Conservation (phyloP, 2,113 vertebrate genomes). For the Bos indicus region DNA sequence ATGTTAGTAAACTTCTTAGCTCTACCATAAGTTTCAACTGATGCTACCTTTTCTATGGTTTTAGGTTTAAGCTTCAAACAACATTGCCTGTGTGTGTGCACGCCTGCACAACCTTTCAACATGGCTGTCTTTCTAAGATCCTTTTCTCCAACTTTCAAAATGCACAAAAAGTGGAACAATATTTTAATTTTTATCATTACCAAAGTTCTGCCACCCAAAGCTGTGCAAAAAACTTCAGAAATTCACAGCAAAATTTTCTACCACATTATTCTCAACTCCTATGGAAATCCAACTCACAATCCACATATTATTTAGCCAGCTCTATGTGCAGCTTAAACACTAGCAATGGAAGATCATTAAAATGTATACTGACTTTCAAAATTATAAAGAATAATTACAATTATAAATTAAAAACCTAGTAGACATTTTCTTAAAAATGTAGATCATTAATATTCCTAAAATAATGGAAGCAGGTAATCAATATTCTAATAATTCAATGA, state of each 20-base stretch:
- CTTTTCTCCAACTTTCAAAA: conserved; percentile 32
- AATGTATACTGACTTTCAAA: neutral
- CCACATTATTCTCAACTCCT: conserved; percentile 23
- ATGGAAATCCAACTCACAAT: conserved; percentile 39
- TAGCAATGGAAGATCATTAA: neutral
- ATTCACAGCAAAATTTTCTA: conserved; percentile 22
- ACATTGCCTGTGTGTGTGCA: neutral
- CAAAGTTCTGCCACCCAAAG: conserved; percentile 3
- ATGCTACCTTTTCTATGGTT: conserved; percentile 23
- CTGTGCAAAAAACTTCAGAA: conserved; percentile 19
- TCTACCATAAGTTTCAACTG: neutral
- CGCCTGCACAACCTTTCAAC: neutral
- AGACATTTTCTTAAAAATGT: conserved; percentile 11
- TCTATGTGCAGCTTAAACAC: neutral
- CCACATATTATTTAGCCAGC: neutral
- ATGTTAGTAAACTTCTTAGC: neutral
- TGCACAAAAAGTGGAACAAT: conserved; percentile 1
- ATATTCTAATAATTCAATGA: conserved; percentile 24
- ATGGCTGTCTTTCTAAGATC: neutral
- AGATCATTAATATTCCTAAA: conserved; percentile 21
- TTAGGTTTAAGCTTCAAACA: conserved; percentile 41
- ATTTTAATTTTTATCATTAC: conserved; percentile 38
- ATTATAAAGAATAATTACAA: conserved; percentile 29
- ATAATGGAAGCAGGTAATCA: conserved; percentile 10
- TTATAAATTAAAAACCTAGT: conserved; percentile 1